Percentiles rank a stretch among this genome's conserved stretches.
phyloP scores from a whole-genome alignment of 2,797 vertebrate species.

The Podargus strigoides region DNA sequence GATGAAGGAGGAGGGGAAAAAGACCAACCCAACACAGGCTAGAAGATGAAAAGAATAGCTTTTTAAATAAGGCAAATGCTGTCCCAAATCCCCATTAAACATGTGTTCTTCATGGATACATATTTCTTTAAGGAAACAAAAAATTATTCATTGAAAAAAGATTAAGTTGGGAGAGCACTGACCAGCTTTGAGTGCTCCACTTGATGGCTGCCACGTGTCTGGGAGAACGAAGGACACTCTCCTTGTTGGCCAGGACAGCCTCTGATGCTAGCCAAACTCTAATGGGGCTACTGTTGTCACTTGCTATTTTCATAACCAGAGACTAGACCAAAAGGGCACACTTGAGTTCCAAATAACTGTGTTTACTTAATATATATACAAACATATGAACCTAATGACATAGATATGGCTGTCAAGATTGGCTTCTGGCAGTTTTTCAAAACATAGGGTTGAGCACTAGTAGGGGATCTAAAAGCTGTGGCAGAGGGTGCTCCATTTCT shows the following conservation, averaged over 20 bases:
- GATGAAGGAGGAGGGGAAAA: not conserved
- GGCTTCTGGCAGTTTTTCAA: not conserved
- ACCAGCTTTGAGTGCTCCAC: not conserved
- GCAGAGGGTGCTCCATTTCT: not conserved
- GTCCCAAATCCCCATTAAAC: not conserved
- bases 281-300: not conserved
- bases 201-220: slow-evolving; percentile 22
- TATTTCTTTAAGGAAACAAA: not conserved
- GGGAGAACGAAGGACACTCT: not conserved
- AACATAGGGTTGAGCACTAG: rapidly evolving
- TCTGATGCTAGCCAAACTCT: not conserved
- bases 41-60: not conserved
- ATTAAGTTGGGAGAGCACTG: not conserved
- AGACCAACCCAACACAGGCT: not conserved
- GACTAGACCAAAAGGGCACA: not conserved
- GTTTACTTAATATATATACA: not conserved
- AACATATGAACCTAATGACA: not conserved
- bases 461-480: not conserved
- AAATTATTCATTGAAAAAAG: not conserved
- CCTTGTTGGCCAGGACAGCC: not conserved
- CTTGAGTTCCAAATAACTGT: not conserved
- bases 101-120: not conserved
- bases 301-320: not conserved
- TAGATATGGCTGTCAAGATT: not conserved
- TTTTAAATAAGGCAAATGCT: not conserved